These are phyloP conservation scores for Macrosoma leucophasiata DNA, from an alignment of 2,888 invertebrate genomes.

Conservation along the genomic window DNA sequence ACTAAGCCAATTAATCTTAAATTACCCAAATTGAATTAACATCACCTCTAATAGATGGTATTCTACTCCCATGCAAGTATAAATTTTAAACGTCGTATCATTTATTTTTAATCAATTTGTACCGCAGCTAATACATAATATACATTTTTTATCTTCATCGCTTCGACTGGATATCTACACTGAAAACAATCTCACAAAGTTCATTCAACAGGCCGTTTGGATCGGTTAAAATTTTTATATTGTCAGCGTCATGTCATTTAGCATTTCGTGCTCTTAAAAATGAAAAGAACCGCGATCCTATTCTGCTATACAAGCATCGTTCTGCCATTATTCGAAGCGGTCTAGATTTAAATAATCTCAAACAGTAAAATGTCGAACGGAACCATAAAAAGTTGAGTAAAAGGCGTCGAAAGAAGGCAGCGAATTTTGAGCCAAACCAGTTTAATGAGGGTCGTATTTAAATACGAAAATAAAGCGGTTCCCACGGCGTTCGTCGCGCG, in stretches of 20 bases:
- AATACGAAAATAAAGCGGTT: constrained; percentile 73
- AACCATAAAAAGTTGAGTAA: constrained; percentile 74
- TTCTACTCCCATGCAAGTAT: too few relatives aligned
- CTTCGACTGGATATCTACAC: too few relatives aligned
- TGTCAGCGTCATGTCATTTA: constrained; percentile 35
- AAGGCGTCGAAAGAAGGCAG: constrained; percentile 76
- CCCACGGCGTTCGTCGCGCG: constrained; percentile 73
- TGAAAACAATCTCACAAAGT: too few relatives aligned
- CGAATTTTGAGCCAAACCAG: constrained; percentile 74
- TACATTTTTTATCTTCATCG: too few relatives aligned
- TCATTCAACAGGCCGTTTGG: too few relatives aligned
- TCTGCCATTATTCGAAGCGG: constrained; percentile 44
- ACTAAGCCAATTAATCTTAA: constrained; percentile 54
- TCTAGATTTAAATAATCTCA: constrained; percentile 60
- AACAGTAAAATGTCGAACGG: constrained; percentile 72
- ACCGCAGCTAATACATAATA: too few relatives aligned
- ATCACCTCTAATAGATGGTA: constrained; percentile 48
- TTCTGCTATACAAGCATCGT: constrained; percentile 46
- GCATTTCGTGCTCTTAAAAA: constrained; percentile 32
- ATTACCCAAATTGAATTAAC: constrained; percentile 62
- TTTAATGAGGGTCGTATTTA: constrained; percentile 76
- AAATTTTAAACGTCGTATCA: too few relatives aligned
- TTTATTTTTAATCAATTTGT: too few relatives aligned
- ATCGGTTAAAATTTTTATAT: too few relatives aligned
- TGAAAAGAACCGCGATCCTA: constrained; percentile 47